Evolutionary conservation across 2,888 invertebrate genomes (phyloP).

Genomic region (Pollenia griseotomentosa): DNA sequence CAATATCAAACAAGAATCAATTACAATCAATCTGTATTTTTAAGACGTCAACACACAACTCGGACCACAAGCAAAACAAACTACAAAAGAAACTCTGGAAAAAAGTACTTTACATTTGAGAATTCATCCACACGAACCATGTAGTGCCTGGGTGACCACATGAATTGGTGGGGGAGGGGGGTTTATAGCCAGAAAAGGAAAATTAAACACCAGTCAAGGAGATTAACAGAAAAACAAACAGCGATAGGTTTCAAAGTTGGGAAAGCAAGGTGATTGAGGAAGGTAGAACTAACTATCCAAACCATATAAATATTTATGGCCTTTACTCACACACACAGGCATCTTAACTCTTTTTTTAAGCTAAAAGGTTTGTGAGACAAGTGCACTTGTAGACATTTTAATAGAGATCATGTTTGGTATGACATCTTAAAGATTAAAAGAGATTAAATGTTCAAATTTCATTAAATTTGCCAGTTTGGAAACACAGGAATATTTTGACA

Average conservation of each 20-base stretch:
- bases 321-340: background rate
- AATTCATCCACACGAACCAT: background rate
- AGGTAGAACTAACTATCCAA: background rate
- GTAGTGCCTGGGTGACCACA: background rate
- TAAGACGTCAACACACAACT: slow-evolving; percentile 37
- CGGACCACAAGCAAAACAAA: slow-evolving; percentile 5
- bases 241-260: background rate
- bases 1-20: slow-evolving; percentile 65
- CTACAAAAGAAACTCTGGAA: background rate
- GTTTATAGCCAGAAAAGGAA: slow-evolving; percentile 23
- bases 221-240: slow-evolving; percentile 30
- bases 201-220: slow-evolving; percentile 36
- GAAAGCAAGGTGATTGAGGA: background rate
- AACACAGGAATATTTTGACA: too few species aligned
- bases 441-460: slow-evolving; percentile 1
- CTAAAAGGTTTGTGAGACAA: background rate
- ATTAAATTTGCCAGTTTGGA: background rate
- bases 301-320: background rate
- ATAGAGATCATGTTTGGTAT: slow-evolving; percentile 32
- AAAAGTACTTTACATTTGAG: background rate
- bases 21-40: slow-evolving; percentile 72
- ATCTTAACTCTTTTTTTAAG: background rate
- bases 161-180: background rate
- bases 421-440: slow-evolving; percentile 20
- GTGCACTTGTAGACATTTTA: slow-evolving; percentile 15